Conservation (phyloP, 1,140 invertebrate species). For the Metaphire vulgaris region DNA sequence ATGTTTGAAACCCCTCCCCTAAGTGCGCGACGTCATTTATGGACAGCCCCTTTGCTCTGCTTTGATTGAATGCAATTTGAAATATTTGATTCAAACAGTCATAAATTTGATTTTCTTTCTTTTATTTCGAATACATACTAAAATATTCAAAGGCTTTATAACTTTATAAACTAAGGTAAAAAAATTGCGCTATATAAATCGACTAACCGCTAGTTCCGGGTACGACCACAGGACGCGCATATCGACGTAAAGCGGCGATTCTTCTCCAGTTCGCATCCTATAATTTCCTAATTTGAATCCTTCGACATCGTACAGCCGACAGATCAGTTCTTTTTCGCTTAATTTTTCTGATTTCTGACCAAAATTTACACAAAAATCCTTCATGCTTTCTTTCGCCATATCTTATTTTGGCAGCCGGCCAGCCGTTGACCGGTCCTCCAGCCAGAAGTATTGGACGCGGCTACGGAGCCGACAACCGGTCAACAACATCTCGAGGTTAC, state of each 20-base stretch:
- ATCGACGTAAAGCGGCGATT: constrained; percentile 23
- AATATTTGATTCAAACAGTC: too few species aligned
- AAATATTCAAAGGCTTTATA: not conserved
- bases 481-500: too few species aligned
- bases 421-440: too few species aligned
- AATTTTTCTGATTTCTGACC: too few species aligned
- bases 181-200: not conserved
- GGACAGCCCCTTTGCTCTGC: not conserved
- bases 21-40: not conserved
- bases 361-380: too few species aligned
- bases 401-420: too few species aligned
- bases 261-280: constrained; percentile 22
- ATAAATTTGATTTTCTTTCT: too few species aligned
- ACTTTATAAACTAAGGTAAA: not conserved
- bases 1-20: too few species aligned
- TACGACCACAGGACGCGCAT: constrained; percentile 24
- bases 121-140: not conserved
- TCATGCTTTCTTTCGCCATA: too few species aligned
- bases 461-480: too few species aligned
- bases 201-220: constrained; percentile 20
- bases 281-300: constrained; percentile 18
- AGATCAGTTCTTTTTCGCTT: constrained; percentile 8
- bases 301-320: constrained; percentile 18
- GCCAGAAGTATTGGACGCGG: too few species aligned
- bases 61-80: too few species aligned